Conservation (phyloP, 2,797 vertebrate species). For the Chiloscyllium punctatum region DNA sequence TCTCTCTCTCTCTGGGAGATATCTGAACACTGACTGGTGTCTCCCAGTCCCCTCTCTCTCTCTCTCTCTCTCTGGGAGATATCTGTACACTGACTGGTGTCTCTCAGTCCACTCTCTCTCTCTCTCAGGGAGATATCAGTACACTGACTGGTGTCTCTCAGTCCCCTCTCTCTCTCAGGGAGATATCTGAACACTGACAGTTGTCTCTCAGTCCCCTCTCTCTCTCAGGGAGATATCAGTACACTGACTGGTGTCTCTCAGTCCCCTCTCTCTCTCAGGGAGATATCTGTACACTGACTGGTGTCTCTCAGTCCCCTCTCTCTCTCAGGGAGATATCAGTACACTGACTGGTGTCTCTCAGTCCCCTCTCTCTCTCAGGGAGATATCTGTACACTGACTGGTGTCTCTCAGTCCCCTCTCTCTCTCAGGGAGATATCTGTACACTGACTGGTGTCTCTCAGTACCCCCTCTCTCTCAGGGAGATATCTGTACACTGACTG, state of each 20-base stretch:
- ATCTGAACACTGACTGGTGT: background rate
- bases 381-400: background rate
- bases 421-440: no score
- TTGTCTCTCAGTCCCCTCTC: no score
- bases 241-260: background rate
- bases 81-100: background rate
- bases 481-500: no score
- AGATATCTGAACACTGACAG: no score
- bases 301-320: background rate
- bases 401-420: no score
- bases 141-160: no score
- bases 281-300: background rate
- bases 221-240: no score
- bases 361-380: background rate
- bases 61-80: background rate
- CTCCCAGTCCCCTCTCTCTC: background rate
- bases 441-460: no score
- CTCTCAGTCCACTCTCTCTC: background rate
- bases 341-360: background rate
- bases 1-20: no score
- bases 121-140: background rate
- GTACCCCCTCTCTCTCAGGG: no score
- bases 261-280: background rate
- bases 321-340: background rate
- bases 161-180: no score